Base-by-base conservation (phyloP, 2,888 invertebrate species). In the Netelia inedita region DNA sequence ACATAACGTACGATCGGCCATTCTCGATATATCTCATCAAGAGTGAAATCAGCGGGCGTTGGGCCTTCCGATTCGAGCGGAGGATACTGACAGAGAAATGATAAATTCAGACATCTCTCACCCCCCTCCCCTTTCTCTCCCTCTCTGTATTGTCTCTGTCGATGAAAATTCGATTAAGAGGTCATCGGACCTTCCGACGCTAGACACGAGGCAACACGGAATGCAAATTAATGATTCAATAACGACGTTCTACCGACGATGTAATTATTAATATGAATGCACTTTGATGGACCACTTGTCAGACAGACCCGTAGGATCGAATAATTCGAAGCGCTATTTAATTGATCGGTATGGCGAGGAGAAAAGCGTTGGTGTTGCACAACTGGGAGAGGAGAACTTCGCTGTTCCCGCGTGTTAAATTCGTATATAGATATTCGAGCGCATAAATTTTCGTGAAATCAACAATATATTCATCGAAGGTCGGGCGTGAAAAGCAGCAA, bases 191-290 rank as follows among this genome's bases (percentile, higher is more conserved):
- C 28, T 46, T 19, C 14, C 28, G 61, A 21, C 1, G 61, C 16
- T n/a, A 1, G 23, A 43, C n/a, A 9, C 41, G 16, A 41, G 11
- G 2, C 41, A 14, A 1, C 23, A 2, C 53, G 72, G 43, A 79
- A 55, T 65, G 80, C 46, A 61, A 55, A 83, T 83, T 43, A 19
- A 66, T 66, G n/a, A 59, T 61, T 66, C 21, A 65, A 74, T 50
- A 61, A 71, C 61, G 50, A 69, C 78, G 73, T 71, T 74, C 43
- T 63, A 28, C 28, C n/a, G 71, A 81, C 86, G 88, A 90, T 90
- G 88, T 90, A 91, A 92, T 92, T 92, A 91, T 92, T 91, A 91
- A 90, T 91, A 88, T 89, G 89, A 92, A 92, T 90, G 88, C 88
- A 88, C 88, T 89, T 90, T 91, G 90, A 91, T 91, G 88, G 88